These are phyloP conservation scores for Diarsia rubi DNA, from an alignment of 2,888 invertebrate genomes.

Conservation along the genomic window DNA sequence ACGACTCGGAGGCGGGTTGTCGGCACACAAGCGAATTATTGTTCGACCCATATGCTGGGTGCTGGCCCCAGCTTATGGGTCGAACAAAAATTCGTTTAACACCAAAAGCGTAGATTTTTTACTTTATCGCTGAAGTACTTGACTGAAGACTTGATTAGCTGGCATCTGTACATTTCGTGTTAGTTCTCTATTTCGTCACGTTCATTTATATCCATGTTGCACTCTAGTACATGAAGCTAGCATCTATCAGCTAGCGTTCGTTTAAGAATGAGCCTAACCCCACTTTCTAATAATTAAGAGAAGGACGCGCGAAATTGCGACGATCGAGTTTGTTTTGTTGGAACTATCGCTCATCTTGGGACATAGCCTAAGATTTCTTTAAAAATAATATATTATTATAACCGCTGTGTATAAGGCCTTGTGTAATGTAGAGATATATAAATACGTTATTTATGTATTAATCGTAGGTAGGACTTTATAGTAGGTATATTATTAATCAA, in stretches of 20 bases:
- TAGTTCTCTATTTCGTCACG: background rate
- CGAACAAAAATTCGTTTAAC: no score
- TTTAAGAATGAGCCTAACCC: background rate
- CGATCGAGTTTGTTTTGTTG: background rate
- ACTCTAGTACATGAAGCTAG: background rate
- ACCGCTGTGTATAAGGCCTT: slow-evolving; percentile 71
- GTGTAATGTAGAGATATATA: slow-evolving; percentile 66
- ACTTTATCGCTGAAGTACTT: no score
- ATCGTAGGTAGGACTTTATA: slow-evolving; percentile 73
- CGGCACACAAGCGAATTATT: no score
- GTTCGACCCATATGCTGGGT: no score
- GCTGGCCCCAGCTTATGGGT: no score
- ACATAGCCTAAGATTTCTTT: slow-evolving; percentile 35
- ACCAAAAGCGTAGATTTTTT: no score
- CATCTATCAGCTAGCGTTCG: slow-evolving; percentile 11
- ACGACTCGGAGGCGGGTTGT: no score
- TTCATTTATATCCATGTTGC: background rate
- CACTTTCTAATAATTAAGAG: background rate
- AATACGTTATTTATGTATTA: slow-evolving; percentile 64
- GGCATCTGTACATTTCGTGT: no score
- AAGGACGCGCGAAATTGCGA: background rate
- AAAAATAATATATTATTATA: slow-evolving; percentile 50
- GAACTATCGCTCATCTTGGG: background rate
- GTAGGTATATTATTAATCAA: slow-evolving; percentile 63
- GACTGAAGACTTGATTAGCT: no score